Conservation (phyloP, 1,140 invertebrate genomes). For the Aphelenchoides besseyi region DNA sequence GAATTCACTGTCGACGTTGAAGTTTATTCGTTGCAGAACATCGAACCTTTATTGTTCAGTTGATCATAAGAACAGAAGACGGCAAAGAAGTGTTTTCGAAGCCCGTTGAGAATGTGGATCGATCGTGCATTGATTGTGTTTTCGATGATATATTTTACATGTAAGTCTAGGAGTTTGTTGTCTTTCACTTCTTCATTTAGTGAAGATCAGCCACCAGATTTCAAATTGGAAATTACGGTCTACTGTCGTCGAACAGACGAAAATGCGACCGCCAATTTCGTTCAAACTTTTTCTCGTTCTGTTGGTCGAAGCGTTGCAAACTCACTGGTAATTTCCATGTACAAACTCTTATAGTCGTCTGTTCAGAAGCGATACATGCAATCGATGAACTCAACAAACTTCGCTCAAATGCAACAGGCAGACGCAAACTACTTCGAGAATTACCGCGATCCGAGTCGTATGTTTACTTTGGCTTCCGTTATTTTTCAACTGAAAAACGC, state of each 20-base stretch:
- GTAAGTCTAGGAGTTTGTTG: slow-evolving; percentile 17
- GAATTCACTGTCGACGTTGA: too few species aligned
- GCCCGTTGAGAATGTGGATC: slow-evolving; percentile 33
- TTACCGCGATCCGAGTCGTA: slow-evolving; percentile 36
- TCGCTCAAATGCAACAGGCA: slow-evolving; percentile 22
- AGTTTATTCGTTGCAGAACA: slow-evolving; percentile 18
- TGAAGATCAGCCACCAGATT: slow-evolving; percentile 34
- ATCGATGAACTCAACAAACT: slow-evolving; percentile 21
- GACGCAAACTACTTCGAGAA: slow-evolving; percentile 36
- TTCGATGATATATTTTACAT: slow-evolving; percentile 38
- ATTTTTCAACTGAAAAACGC: slow-evolving; percentile 33
- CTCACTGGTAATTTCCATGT: slow-evolving; percentile 29
- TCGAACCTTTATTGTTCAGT: slow-evolving; percentile 31
- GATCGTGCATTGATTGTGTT: slow-evolving; percentile 27
- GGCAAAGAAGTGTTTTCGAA: slow-evolving; percentile 35
- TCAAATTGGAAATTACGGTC: slow-evolving; percentile 28
- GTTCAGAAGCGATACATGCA: slow-evolving; percentile 31
- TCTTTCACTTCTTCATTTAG: slow-evolving; percentile 24
- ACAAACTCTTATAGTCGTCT: not conserved
- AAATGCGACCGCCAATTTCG: slow-evolving; percentile 24
- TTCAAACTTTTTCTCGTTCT: slow-evolving; percentile 34
- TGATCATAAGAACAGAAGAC: slow-evolving; percentile 29
- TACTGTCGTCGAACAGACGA: slow-evolving; percentile 35
- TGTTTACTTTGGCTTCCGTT: slow-evolving; percentile 28
- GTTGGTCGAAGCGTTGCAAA: slow-evolving; percentile 29